Evolutionary conservation across 1,140 invertebrate species (phyloP).

Genomic region (Holcopasites calliopsidis): DNA sequence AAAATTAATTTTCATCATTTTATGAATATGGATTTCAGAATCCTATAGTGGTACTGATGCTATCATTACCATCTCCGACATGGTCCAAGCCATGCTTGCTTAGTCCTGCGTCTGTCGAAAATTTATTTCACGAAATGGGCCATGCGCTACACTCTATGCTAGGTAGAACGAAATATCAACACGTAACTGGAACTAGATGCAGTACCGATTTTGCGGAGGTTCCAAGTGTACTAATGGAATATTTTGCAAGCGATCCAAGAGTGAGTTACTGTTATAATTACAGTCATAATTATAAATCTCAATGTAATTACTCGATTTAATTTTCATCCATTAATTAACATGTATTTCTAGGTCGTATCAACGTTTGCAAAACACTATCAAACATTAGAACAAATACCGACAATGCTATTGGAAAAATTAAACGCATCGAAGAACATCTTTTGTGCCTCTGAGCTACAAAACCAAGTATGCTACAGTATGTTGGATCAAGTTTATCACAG

Average conservation of each 20-base stretch:
- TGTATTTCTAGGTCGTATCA: slow-evolving; percentile 84
- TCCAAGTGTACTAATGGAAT: slow-evolving; percentile 98
- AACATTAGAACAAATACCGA: slow-evolving; percentile 91
- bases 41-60: slow-evolving; percentile 96
- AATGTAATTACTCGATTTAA: neutral
- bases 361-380: slow-evolving; percentile 95
- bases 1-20: neutral
- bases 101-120: slow-evolving; percentile 92
- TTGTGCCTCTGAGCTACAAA: slow-evolving; percentile 93
- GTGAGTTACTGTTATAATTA: slow-evolving; percentile 77
- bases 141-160: slow-evolving; percentile 99
- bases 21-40: slow-evolving; percentile 80
- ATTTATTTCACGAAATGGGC: slow-evolving; percentile 99
- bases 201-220: slow-evolving; percentile 99
- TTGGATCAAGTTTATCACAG: slow-evolving; percentile 95
- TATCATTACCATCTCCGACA: slow-evolving; percentile 89
- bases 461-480: slow-evolving; percentile 86
- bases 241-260: slow-evolving; percentile 94
- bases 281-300: slow-evolving; percentile 8
- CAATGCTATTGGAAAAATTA: slow-evolving; percentile 87
- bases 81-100: slow-evolving; percentile 90
- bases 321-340: neutral
- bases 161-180: slow-evolving; percentile 96
- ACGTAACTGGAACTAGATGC: slow-evolving; percentile 98
- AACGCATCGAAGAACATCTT: slow-evolving; percentile 93